Conservation (phyloP, 1,140 invertebrate species). For the Meloidogyne exigua region DNA sequence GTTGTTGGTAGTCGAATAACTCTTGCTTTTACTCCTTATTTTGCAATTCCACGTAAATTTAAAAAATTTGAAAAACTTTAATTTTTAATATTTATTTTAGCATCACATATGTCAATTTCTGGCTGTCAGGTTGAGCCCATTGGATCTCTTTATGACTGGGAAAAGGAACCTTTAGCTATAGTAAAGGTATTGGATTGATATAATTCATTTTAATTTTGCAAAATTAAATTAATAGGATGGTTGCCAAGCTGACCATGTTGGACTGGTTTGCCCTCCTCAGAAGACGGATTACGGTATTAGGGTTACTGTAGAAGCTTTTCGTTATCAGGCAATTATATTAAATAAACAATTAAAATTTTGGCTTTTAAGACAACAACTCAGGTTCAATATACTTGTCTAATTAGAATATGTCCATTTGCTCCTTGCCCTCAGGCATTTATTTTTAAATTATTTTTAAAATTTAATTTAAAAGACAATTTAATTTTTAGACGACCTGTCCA, state of each 20-base stretch:
- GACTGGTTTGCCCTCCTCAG: conserved; percentile 60
- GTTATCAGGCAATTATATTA: conserved; percentile 40
- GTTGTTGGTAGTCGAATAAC: conserved; percentile 62
- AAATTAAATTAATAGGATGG: conserved; percentile 44
- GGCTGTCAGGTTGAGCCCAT: conserved; percentile 63
- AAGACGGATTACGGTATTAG: conserved; percentile 59
- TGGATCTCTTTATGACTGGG: conserved; percentile 60
- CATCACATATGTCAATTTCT: conserved; percentile 59
- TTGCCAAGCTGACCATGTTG: conserved; percentile 61
- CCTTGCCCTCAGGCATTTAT: conserved; percentile 50
- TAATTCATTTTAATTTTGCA: background rate
- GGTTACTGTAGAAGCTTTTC: conserved; percentile 61
- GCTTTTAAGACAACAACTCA: conserved; percentile 57
- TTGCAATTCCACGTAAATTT: conserved; percentile 60
- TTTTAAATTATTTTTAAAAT: background rate
- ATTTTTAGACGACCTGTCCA: conserved; percentile 41
- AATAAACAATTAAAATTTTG: background rate
- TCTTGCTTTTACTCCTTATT: conserved; percentile 61
- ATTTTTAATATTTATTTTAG: conserved; percentile 34
- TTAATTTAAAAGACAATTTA: background rate
- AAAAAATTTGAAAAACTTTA: background rate
- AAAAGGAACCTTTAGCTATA: conserved; percentile 61
- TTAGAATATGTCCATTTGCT: conserved; percentile 60
- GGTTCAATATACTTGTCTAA: conserved; percentile 62
- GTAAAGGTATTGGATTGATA: conserved; percentile 31